Evolutionary conservation across 2,888 invertebrate genomes (phyloP), one percentile per base, ranked within the genome.

Genomic region (Lasioglossum lativentre): DNA sequence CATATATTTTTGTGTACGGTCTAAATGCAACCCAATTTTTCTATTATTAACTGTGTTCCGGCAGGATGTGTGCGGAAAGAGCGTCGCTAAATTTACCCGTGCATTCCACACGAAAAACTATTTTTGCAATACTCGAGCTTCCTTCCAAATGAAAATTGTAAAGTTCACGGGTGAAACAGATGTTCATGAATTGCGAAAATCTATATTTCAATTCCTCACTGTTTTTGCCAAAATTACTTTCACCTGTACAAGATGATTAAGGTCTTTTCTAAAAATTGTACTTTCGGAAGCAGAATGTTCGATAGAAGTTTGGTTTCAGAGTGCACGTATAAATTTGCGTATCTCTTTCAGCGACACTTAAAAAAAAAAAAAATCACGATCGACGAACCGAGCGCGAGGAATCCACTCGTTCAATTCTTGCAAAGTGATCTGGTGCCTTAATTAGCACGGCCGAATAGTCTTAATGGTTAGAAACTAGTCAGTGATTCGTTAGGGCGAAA

Each of bases 391-490:
- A 68, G 23, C 34, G 68, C 38, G 56, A 79, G 70, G 72, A 72
- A 86, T 83, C 84, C 86, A 83, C 86, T 84, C 85, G 88, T 89
- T 82, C 87, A 78, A 76, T 81, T 68, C 72, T 80, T 86, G 78
- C 81, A 63, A 73, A 73, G 82, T 83, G 82, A 89, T 89, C 80
- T 81, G 89, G 89, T 91, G 91, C 91, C 91, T 91, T 91, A 91
- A 89, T 87, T 86, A 90, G 90, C 91, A 87, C 85, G 74, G 76
- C 83, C 85, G 86, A 81, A 81, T 91, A 91, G 85, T 85, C 90
- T 91, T 90, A 92, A 92, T 91, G 92, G 92, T 94, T 93, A 93
- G 92, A 94, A 94, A 93, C 94, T 94, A 94, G 94, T 94, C 94
- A 94, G 92, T 92, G 92, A 91, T 87, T 84, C 89, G 91, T 90